phyloP scores from a whole-genome alignment of 2,888 invertebrate species.

The Amiota minor region DNA sequence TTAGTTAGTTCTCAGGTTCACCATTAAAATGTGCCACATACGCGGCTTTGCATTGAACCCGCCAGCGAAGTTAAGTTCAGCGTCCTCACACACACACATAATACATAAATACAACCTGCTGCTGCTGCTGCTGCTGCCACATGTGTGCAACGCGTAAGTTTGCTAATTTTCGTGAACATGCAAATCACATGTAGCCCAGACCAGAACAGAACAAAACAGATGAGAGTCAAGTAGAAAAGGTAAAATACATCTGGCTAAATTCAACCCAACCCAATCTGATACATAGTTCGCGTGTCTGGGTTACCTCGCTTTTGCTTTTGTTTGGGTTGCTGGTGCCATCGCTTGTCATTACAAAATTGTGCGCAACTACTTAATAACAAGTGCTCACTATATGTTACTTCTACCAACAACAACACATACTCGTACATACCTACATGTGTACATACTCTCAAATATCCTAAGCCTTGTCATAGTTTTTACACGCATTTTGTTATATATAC shows the following conservation, averaged over 20 bases:
- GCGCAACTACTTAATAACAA: slow-evolving; percentile 65
- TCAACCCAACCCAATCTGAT: too few relatives aligned
- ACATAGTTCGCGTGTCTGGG: neutral
- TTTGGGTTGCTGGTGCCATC: slow-evolving; percentile 59
- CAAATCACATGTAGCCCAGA: slow-evolving; percentile 57
- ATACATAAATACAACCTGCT: neutral
- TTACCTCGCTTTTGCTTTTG: slow-evolving; percentile 47
- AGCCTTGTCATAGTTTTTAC: too few relatives aligned
- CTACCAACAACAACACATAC: neutral
- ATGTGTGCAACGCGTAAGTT: slow-evolving; percentile 53
- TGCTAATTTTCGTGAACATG: slow-evolving; percentile 66
- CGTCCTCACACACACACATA: neutral
- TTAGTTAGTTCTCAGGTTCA: neutral
- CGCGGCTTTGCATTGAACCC: neutral
- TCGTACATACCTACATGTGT: neutral
- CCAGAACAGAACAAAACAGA: too few relatives aligned
- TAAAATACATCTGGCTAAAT: too few relatives aligned
- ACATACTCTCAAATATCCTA: too few relatives aligned
- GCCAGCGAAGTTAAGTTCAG: neutral
- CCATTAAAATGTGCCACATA: slow-evolving; percentile 14
- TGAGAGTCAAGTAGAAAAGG: neutral
- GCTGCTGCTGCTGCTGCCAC: slow-evolving; percentile 8
- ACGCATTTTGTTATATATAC: too few relatives aligned
- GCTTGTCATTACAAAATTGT: slow-evolving; percentile 66
- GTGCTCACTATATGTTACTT: slow-evolving; percentile 39